Conservation (phyloP, 2,888 invertebrate genomes). For the Melanchra persicariae region DNA sequence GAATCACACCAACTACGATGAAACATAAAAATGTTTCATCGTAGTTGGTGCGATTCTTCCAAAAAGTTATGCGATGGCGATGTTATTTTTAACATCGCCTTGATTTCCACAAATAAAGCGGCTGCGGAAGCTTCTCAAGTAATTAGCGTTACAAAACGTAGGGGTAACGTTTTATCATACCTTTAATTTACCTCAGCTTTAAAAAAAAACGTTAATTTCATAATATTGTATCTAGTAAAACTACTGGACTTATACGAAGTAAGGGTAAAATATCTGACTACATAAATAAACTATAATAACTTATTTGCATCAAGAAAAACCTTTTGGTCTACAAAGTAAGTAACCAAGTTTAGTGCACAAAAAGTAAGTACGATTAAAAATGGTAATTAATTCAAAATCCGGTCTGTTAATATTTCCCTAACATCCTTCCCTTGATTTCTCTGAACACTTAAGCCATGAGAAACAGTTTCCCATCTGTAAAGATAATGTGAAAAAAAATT, state of each 20-base stretch:
- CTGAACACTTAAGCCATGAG: slow-evolving; percentile 11
- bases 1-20: background rate
- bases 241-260: no score
- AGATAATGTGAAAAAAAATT: slow-evolving; percentile 25
- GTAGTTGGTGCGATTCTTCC: no score
- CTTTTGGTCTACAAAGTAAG: background rate
- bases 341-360: background rate
- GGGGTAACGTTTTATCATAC: no score
- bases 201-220: no score
- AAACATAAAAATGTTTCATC: no score
- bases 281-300: no score
- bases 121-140: no score
- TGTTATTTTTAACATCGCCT: background rate
- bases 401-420: slow-evolving; percentile 12
- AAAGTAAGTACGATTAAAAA: background rate
- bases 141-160: no score
- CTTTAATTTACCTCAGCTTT: no score
- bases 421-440: slow-evolving; percentile 39
- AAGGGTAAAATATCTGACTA: no score
- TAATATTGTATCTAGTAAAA: no score
- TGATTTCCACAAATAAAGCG: background rate
- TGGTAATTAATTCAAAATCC: background rate
- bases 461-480: slow-evolving; percentile 3
- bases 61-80: no score
- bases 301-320: background rate